phyloP scores from a whole-genome alignment of 1,140 invertebrate genomes.

The Cardiocondyla obscurior region DNA sequence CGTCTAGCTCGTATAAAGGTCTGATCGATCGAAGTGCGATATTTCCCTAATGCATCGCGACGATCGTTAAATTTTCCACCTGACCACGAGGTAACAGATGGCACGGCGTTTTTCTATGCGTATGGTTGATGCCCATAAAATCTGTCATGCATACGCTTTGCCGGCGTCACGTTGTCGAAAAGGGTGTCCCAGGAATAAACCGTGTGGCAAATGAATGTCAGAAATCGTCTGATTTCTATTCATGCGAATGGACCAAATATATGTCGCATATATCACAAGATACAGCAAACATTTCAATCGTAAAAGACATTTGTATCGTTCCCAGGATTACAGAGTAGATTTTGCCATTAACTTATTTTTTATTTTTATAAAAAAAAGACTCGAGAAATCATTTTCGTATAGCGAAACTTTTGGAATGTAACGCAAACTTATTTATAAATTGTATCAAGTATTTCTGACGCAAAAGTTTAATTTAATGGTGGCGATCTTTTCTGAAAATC shows the following conservation, averaged over 20 bases:
- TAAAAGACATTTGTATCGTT: background rate
- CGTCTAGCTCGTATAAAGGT: background rate
- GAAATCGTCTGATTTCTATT: background rate
- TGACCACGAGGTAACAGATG: conserved; percentile 66
- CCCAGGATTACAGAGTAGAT: background rate
- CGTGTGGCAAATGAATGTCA: conserved; percentile 37
- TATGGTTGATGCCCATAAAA: conserved; percentile 57
- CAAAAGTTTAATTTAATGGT: background rate
- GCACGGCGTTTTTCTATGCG: conserved; percentile 58
- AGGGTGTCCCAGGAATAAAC: conserved; percentile 30
- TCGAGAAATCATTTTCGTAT: background rate
- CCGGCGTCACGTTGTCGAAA: conserved; percentile 1
- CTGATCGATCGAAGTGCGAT: conserved; percentile 31
- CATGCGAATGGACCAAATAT: background rate
- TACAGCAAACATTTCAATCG: background rate
- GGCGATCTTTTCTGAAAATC: conserved; percentile 1
- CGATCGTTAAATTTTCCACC: conserved; percentile 68
- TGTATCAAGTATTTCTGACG: background rate
- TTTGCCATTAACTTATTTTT: background rate
- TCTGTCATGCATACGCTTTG: conserved; percentile 63
- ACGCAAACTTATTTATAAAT: background rate
- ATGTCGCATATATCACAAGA: background rate
- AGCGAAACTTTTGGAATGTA: background rate
- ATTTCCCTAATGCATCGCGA: conserved; percentile 59
- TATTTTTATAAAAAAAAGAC: background rate